phyloP scores from a whole-genome alignment of 2,113 vertebrate genomes.

The Platichthys flesus region DNA sequence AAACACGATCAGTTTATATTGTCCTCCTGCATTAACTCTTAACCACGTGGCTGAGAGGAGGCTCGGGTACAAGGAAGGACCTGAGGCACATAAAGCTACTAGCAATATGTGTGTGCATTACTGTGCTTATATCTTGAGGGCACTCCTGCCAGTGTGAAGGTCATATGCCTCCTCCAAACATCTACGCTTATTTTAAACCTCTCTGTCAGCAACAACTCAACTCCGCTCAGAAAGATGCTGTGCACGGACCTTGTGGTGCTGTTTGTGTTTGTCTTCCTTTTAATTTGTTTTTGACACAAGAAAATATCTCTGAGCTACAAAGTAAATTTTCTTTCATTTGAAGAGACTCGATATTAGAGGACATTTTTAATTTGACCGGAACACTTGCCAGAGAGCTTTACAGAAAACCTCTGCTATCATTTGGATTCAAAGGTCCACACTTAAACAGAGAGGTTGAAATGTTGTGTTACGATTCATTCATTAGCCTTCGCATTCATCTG shows the following conservation, averaged over 20 bases:
- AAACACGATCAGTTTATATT: conserved; percentile 9
- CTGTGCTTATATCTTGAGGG: neutral
- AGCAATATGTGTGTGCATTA: neutral
- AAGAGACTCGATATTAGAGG: neutral
- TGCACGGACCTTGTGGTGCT: too few species aligned
- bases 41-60: conserved; percentile 1
- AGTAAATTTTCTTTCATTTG: conserved; percentile 1
- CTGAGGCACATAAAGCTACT: neutral
- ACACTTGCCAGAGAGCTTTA: neutral
- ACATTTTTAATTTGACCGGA: neutral
- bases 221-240: neutral
- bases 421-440: too few species aligned
- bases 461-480: neutral
- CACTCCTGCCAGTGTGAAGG: conserved; percentile 15
- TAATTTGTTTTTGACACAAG: neutral
- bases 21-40: neutral
- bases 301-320: conserved; percentile 8
- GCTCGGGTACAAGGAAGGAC: neutral
- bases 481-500: conserved; percentile 2
- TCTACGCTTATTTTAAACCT: conserved; percentile 16
- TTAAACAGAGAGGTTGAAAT: too few species aligned
- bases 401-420: too few species aligned
- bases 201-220: conserved; percentile 14
- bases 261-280: neutral
- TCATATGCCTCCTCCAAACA: conserved; percentile 20